Base-by-base conservation (phyloP, 2,888 invertebrate genomes). In the Strigamia maritima region DNA sequence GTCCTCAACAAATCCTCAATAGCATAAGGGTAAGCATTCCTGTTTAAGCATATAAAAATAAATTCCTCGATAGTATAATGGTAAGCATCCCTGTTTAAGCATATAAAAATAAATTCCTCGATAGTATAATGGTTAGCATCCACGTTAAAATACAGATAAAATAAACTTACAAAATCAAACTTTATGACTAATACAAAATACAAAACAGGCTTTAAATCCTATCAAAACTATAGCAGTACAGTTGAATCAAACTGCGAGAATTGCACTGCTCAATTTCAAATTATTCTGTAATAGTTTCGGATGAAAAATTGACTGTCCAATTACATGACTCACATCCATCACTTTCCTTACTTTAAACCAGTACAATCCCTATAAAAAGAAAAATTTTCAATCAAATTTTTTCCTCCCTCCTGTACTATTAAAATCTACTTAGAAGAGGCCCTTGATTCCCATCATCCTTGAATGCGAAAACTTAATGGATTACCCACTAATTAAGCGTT, bases 401-500 rank as follows among this genome's bases (percentile, higher is more conserved):
- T 19, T 19, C 7, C 7, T 35, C 60, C 22, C 24, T 19, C n/a
- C n/a, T n/a, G n/a, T n/a, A 24, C 60, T 60, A 60, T 60, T 60
- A 60, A 60, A 60, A 19, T 24, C 19, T 12, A 60, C 60, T 60
- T 60, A 60, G 24, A 60, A 60, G 60, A 24, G 60, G 60, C 60
- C 60, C 60, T 60, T 22, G 60, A 60, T 60, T 60, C 60, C 60
- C 60, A 60, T 60, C 60, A 60, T 22, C 60, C 60, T 60, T 60
- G 8, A 60, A 60, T 60, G 60, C 4, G 60, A 60, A 60, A 60
- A 60, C 60, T 60, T 60, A 60, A 60, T 60, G 60, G 60, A 60
- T 60, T 60, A 60, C 60, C 60, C 60, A 60, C 60, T 60, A 60
- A 60, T 60, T 60, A 60, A 60, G 60, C 60, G 60, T 60, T 60